Evolutionary conservation across 37 sponge, comb jelly and placozoan genomes (phyloP).

Genomic region (Mnemiopsis leidyi): DNA sequence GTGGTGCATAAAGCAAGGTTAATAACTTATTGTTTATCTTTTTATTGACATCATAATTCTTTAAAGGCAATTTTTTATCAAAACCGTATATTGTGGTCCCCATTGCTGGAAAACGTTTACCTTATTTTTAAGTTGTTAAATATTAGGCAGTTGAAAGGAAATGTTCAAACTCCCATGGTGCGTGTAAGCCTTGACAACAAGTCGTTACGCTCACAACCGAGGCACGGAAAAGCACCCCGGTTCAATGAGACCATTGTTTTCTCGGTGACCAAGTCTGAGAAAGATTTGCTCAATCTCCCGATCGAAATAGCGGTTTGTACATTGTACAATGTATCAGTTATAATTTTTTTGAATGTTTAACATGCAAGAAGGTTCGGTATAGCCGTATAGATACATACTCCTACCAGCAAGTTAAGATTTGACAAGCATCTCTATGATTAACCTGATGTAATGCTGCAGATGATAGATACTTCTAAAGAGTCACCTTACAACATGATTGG

Average conservation of each 20-base stretch:
- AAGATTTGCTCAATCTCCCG: conserved; percentile 2
- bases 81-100: no score
- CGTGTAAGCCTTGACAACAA: background rate
- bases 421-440: no score
- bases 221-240: conserved; percentile 15
- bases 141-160: conserved; percentile 23
- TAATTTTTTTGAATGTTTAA: no score
- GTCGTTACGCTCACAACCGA: background rate
- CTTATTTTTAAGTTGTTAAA: no score
- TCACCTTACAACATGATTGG: conserved; percentile 59
- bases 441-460: no score
- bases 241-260: conserved; percentile 33
- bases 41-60: background rate
- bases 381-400: no score
- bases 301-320: conserved; percentile 20
- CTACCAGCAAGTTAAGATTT: no score
- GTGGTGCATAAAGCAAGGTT: conserved; percentile 54
- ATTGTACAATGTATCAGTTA: no score
- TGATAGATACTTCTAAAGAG: conserved; percentile 5
- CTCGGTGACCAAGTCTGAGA: conserved; percentile 56
- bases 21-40: background rate
- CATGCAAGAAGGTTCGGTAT: no score
- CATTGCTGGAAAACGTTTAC: no score
- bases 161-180: conserved; percentile 4
- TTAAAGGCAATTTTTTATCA: no score